Evolutionary conservation across 2,113 vertebrate species (phyloP).

Genomic region (Psettodes erumei): DNA sequence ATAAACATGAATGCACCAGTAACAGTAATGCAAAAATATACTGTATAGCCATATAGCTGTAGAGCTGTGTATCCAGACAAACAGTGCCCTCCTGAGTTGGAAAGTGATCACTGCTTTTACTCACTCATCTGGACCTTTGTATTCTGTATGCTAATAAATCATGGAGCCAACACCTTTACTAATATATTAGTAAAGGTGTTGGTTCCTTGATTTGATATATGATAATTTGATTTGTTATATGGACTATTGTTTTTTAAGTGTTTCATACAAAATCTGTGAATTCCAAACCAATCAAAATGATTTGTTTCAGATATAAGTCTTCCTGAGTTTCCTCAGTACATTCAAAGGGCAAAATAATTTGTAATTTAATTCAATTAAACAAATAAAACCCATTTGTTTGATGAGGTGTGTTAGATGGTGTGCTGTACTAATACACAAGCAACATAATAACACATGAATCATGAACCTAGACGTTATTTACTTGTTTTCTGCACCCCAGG

Average conservation of each 20-base stretch:
- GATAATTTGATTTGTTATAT: no score
- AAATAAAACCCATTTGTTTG: background rate
- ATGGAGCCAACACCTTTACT: background rate
- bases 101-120: constrained; percentile 21
- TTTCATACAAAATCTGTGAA: background rate
- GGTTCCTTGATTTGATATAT: no score
- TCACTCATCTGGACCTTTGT: background rate
- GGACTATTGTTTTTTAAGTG: no score
- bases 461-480: constrained; percentile 21
- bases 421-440: background rate
- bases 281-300: background rate
- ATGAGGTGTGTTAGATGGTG: background rate
- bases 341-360: background rate
- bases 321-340: background rate
- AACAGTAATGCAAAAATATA: background rate
- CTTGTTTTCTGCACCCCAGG: constrained; percentile 43
- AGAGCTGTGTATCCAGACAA: constrained; percentile 28
- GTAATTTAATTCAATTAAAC: background rate
- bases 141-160: background rate
- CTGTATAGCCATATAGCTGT: no score
- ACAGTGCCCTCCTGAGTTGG: constrained; percentile 62
- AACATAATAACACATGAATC: background rate
- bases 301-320: background rate
- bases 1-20: background rate
- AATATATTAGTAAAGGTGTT: no score